A percentile compares a stretch with the other conserved stretches of the same genome.
These are phyloP conservation scores for Oegoconia quadripuncta DNA, from an alignment of 2,888 invertebrate species.

Conservation along the genomic window DNA sequence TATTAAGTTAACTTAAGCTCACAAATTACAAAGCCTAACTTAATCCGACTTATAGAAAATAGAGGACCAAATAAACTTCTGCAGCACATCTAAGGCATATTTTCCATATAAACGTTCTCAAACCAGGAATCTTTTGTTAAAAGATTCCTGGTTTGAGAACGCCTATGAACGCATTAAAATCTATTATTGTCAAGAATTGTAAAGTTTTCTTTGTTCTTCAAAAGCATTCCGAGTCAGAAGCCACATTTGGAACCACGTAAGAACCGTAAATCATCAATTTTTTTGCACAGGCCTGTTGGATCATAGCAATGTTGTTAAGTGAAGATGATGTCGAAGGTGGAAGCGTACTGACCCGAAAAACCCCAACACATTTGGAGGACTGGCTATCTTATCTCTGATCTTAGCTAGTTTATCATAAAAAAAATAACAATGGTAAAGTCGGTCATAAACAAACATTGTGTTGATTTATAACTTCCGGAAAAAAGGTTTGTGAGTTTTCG, in stretches of 20 bases:
- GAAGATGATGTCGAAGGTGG: no score
- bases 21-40: no score
- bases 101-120: not conserved
- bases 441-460: slow-evolving; percentile 1
- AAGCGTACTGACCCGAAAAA: no score
- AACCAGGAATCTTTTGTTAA: slow-evolving; percentile 6
- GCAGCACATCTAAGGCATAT: not conserved
- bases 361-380: no score
- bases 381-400: no score
- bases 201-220: slow-evolving; percentile 21
- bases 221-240: not conserved
- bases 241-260: not conserved
- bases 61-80: no score
- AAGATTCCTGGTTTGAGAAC: slow-evolving; percentile 16
- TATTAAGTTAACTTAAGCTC: no score
- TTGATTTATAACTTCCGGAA: slow-evolving; percentile 4
- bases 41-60: no score
- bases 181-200: slow-evolving; percentile 18
- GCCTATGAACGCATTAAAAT: slow-evolving; percentile 27
- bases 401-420: no score
- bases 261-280: slow-evolving; percentile 3
- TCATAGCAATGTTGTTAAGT: no score
- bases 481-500: no score
- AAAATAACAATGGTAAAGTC: not conserved
- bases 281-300: not conserved